Conservation (phyloP, 2,113 vertebrate species). For the Phoxinus phoxinus region DNA sequence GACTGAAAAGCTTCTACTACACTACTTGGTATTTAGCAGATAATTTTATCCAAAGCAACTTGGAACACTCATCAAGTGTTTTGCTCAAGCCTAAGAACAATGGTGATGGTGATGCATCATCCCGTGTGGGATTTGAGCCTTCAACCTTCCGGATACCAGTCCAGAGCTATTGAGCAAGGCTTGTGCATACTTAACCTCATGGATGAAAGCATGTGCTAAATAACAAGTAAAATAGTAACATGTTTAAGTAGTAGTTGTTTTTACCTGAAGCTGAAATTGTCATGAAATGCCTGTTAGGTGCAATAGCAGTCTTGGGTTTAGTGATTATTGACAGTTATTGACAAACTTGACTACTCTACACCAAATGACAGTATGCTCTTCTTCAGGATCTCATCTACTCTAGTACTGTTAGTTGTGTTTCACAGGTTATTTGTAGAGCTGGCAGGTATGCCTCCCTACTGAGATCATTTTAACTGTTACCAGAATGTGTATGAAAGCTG, state of each 20-base stretch:
- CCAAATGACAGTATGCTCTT: neutral
- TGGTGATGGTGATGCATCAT: neutral
- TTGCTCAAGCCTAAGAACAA: no score
- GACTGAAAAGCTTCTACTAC: neutral
- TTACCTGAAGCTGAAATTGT: neutral
- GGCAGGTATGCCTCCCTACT: constrained; percentile 5
- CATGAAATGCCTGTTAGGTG: neutral
- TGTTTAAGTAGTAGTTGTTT: neutral
- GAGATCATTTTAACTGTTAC: neutral
- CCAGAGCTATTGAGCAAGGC: neutral
- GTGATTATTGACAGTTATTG: constrained; percentile 1
- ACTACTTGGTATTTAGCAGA: neutral
- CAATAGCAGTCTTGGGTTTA: neutral
- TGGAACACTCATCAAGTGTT: neutral
- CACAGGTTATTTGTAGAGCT: constrained; percentile 5
- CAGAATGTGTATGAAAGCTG: constrained; percentile 32
- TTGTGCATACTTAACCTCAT: neutral
- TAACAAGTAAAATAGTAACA: neutral
- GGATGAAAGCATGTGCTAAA: neutral
- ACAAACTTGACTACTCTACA: neutral
- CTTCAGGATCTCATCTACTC: neutral
- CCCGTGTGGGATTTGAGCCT: neutral
- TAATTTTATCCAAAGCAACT: neutral
- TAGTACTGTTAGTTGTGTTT: neutral
- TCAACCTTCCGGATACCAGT: neutral